Evolutionary conservation across 2,113 vertebrate genomes (phyloP), one percentile per base, ranked within the genome.

Genomic region (Mastomys natalensis): DNA sequence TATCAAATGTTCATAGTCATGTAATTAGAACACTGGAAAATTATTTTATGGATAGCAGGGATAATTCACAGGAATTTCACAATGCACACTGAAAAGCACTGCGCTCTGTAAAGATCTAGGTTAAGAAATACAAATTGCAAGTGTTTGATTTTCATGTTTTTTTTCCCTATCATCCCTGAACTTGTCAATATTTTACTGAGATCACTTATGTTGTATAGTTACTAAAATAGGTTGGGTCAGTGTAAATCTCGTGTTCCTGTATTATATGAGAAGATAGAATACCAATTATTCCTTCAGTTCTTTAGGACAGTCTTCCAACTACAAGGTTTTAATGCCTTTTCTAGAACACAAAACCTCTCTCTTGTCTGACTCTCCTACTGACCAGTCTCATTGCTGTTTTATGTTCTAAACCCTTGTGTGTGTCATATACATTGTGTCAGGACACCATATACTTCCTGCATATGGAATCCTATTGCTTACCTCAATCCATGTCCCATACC

Each of bases 41-140:
- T 90, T 96, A 96, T 95, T 91, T 96, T 95, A 95, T 90, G 43
- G 86, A 88, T 43, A 82, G 82, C 45, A 80, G 64, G 72, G 62
- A 95, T 40, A 84, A 84, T 31, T 94, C 19, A 92, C 70, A 81
- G 37, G 7, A 90, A 64, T 92, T 66, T 58, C 53, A 89, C 58
- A 94, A 96, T 92, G n/a, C 37, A 60, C 84, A 53, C 17, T 89
- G 87, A 89, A 95, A 77, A 43, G 48, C 53, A 96, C 87, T 7
- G 93, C 90, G 74, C 2, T 86, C 51, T 90, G 40, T 72, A 60
- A 96, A 94, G 80, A 94, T 96, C 87, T 97, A 85, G 17, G 62
- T 95, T 73, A 40, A 97, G 5, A 74, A 95, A 88, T 87, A 76
- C 62, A 89, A 91, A 92, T 89, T 40, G 80, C 31, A 66, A 95